These are phyloP conservation scores for Nibea coibor DNA, from an alignment of 2,113 vertebrate species.

Conservation along the genomic window DNA sequence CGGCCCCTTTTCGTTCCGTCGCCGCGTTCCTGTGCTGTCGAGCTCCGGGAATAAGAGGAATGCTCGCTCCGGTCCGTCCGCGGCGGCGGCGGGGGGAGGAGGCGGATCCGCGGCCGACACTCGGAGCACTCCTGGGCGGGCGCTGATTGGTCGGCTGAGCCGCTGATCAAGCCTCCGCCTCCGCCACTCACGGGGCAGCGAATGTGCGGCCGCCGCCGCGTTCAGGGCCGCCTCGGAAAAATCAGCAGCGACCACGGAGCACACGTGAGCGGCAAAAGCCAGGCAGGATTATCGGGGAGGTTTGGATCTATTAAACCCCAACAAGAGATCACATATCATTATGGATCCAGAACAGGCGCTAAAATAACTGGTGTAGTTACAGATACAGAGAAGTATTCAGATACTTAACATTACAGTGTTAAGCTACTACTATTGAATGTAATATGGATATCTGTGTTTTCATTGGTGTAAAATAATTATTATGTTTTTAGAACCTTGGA, in stretches of 20 bases:
- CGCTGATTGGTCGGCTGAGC: constrained; percentile 32
- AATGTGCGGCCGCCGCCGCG: constrained; percentile 70
- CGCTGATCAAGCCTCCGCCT: constrained; percentile 46
- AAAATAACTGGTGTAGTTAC: not conserved
- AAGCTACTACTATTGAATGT: not conserved
- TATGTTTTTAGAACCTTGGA: too few relatives aligned
- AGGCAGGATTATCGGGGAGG: too few relatives aligned
- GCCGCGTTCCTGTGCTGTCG: constrained; percentile 31
- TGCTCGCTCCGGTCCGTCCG: constrained; percentile 30
- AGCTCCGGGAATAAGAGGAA: constrained; percentile 56
- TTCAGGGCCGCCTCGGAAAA: constrained; percentile 36
- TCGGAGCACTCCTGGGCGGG: not conserved
- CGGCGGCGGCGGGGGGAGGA: not conserved
- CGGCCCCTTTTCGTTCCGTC: not conserved
- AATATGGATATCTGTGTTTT: too few relatives aligned
- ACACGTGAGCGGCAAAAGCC: constrained; percentile 35
- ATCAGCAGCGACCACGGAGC: fast-evolving
- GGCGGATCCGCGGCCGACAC: too few relatives aligned
- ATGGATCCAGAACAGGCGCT: not conserved
- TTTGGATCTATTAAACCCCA: too few relatives aligned
- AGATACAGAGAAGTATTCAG: not conserved
- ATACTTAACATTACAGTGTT: not conserved
- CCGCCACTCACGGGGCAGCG: constrained; percentile 78
- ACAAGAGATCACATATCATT: too few relatives aligned
- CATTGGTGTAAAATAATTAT: too few relatives aligned